Conservation (phyloP, 2,113 vertebrate species). For the Orientallactaga bullata region DNA sequence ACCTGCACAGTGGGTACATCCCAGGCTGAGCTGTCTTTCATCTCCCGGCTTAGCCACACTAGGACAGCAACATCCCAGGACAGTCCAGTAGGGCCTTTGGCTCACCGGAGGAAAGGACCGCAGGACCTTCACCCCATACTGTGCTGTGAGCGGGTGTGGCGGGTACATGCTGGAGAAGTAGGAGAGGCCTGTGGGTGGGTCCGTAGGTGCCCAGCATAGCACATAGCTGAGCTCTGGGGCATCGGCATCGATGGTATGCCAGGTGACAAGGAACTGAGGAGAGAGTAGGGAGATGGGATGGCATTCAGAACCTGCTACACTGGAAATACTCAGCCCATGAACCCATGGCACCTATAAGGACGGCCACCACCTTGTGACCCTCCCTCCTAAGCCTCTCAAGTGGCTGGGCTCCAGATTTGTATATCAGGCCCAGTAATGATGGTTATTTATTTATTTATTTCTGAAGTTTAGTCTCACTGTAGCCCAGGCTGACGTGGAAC, state of each 20-base stretch:
- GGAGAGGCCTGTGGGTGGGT: constrained; percentile 97
- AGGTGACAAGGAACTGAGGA: constrained; percentile 95
- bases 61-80: not conserved
- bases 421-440: not conserved
- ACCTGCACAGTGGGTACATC: not conserved
- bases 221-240: constrained; percentile 97
- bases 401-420: not conserved
- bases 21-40: not conserved
- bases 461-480: too few species aligned
- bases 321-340: not conserved
- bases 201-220: constrained; percentile 96
- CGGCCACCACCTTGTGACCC: not conserved
- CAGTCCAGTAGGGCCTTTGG: rapidly evolving
- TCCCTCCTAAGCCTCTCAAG: not conserved
- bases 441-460: too few species aligned
- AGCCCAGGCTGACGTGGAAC: too few species aligned
- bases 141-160: constrained; percentile 96
- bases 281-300: not conserved
- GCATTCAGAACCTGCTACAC: not conserved
- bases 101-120: constrained; percentile 97
- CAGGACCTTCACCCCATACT: constrained; percentile 97
- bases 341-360: not conserved
- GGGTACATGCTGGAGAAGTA: constrained; percentile 99
- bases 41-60: not conserved
- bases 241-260: constrained; percentile 98